Percentiles rank a stretch among this genome's conserved stretches.
Conservation (phyloP, 1,140 invertebrate species). For the Thaumatotibia leucotreta region DNA sequence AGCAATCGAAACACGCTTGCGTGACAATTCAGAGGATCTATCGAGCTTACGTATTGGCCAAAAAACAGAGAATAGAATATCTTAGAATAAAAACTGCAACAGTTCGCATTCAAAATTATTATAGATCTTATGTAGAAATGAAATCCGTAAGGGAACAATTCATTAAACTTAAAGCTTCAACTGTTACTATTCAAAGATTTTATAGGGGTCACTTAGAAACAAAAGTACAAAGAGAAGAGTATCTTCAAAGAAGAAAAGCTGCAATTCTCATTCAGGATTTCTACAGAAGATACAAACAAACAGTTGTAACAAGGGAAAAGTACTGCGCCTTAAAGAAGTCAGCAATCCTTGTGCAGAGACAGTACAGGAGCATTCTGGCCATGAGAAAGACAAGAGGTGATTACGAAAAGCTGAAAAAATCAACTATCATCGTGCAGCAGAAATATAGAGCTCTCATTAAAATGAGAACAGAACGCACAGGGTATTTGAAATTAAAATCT, state of each 20-base stretch:
- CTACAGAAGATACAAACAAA: constrained; percentile 54
- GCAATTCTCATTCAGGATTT: constrained; percentile 49
- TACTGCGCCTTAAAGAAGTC: constrained; percentile 57
- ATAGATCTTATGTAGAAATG: constrained; percentile 59
- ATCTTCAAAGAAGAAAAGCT: constrained; percentile 48
- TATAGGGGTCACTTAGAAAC: constrained; percentile 65
- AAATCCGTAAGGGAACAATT: constrained; percentile 46
- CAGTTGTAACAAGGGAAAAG: constrained; percentile 33
- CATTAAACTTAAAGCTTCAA: constrained; percentile 39
- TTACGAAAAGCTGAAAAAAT: constrained; percentile 56
- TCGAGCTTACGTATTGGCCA: constrained; percentile 40
- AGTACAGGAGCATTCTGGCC: constrained; percentile 61
- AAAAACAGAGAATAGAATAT: constrained; percentile 39
- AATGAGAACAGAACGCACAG: constrained; percentile 21
- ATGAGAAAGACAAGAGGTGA: constrained; percentile 42
- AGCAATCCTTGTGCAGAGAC: constrained; percentile 50
- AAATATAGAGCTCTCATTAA: constrained; percentile 57
- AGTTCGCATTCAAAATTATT: constrained; percentile 63
- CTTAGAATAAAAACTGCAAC: constrained; percentile 45
- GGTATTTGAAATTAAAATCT: constrained; percentile 8
- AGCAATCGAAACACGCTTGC: constrained; percentile 38
- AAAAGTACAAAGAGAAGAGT: constrained; percentile 52
- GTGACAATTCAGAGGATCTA: constrained; percentile 57
- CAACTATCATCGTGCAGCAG: constrained; percentile 67
- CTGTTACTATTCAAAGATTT: constrained; percentile 64